A percentile compares a stretch with the other conserved stretches of the same genome.
These are phyloP conservation scores for Zoanthus sansibaricus DNA, from an alignment of 92 coral and sea anemone genomes.

Conservation along the genomic window DNA sequence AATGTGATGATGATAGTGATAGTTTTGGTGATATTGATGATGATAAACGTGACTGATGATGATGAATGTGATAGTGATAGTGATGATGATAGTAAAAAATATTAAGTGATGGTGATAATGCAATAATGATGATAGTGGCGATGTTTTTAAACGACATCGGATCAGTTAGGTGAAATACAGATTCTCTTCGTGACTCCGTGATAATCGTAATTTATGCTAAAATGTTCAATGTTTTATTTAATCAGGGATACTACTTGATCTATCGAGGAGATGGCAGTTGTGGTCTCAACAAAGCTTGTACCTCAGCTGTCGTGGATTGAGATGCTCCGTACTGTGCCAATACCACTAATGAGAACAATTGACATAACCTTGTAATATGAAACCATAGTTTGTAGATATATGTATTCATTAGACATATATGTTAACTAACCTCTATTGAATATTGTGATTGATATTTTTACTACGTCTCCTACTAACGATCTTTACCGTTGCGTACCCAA, in stretches of 20 bases:
- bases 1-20: too few relatives aligned
- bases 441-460: background rate
- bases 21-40: too few relatives aligned
- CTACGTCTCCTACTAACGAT: too few relatives aligned
- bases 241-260: conserved; percentile 93
- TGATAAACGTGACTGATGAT: too few relatives aligned
- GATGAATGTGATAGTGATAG: too few relatives aligned
- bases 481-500: too few relatives aligned
- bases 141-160: too few relatives aligned
- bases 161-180: too few relatives aligned
- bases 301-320: conserved; percentile 94
- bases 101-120: too few relatives aligned
- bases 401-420: background rate
- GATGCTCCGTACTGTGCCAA: background rate
- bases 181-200: too few relatives aligned
- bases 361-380: background rate
- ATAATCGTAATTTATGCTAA: background rate
- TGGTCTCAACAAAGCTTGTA: conserved; percentile 92
- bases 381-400: background rate
- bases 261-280: conserved; percentile 98
- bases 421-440: background rate
- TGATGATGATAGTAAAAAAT: too few relatives aligned
- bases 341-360: background rate
- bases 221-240: background rate
- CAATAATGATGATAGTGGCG: too few relatives aligned